Conservation (phyloP, 2,888 invertebrate genomes). For the Drosophila mercatorum region DNA sequence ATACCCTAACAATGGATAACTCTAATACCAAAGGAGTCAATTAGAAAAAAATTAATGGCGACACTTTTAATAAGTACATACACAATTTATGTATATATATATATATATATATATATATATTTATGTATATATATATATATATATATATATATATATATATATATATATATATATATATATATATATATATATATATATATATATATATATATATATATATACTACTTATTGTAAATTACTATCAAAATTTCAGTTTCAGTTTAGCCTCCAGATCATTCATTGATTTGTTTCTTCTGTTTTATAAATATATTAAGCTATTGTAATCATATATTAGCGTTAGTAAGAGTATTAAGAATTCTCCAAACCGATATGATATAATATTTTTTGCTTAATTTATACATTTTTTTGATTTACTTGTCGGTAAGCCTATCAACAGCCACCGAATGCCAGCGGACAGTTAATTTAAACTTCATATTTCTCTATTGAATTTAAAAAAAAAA, state of each 20-base stretch:
- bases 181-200: too few relatives aligned
- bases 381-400: not conserved
- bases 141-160: too few relatives aligned
- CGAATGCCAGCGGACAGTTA: not conserved
- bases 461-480: conserved; percentile 7
- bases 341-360: not conserved
- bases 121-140: too few relatives aligned
- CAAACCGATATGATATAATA: not conserved
- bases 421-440: conserved; percentile 1
- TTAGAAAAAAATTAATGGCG: too few relatives aligned
- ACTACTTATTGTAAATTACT: too few relatives aligned
- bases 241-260: not conserved
- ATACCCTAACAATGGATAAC: not conserved
- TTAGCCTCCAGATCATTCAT: not conserved
- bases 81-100: too few relatives aligned
- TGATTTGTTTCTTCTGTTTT: not conserved
- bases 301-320: too few relatives aligned
- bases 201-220: too few relatives aligned
- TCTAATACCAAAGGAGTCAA: not conserved
- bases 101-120: too few relatives aligned
- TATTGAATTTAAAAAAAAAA: not conserved
- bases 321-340: too few relatives aligned
- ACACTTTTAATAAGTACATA: too few relatives aligned
- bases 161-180: too few relatives aligned
- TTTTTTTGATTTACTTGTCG: conserved; percentile 26